Conservation (phyloP, 2,113 vertebrate genomes). For the Dendrocopos noguchii region DNA sequence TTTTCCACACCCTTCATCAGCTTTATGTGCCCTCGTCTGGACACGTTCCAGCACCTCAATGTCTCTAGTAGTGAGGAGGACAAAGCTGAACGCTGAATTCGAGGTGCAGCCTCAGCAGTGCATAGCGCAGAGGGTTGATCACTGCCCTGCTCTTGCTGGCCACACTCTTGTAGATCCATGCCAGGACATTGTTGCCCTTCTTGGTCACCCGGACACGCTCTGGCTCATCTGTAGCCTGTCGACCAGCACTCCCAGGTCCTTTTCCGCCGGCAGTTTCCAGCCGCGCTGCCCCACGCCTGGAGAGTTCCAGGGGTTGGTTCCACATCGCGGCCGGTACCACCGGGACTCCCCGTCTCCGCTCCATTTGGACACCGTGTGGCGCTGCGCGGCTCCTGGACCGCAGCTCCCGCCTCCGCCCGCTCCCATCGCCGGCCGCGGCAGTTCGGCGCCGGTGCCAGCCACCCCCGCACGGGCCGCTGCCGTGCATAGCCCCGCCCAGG, state of each 20-base stretch:
- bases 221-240: neutral
- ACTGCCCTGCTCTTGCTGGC: neutral
- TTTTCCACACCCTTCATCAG: neutral
- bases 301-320: neutral
- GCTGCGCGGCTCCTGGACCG: neutral
- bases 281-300: neutral
- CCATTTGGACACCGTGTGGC: neutral
- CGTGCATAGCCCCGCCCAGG: neutral
- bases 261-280: no score
- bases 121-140: neutral
- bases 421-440: no score
- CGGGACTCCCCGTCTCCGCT: neutral
- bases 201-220: neutral
- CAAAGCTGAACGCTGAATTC: neutral
- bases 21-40: neutral
- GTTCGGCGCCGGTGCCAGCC: neutral
- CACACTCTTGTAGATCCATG: neutral
- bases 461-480: neutral
- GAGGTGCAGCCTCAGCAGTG: neutral
- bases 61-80: neutral
- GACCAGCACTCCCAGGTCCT: no score
- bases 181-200: neutral
- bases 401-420: no score
- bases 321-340: neutral
- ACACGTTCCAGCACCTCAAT: neutral